Evolutionary conservation across 2,113 vertebrate genomes (phyloP).

Genomic region (Phyllostomus hastatus): DNA sequence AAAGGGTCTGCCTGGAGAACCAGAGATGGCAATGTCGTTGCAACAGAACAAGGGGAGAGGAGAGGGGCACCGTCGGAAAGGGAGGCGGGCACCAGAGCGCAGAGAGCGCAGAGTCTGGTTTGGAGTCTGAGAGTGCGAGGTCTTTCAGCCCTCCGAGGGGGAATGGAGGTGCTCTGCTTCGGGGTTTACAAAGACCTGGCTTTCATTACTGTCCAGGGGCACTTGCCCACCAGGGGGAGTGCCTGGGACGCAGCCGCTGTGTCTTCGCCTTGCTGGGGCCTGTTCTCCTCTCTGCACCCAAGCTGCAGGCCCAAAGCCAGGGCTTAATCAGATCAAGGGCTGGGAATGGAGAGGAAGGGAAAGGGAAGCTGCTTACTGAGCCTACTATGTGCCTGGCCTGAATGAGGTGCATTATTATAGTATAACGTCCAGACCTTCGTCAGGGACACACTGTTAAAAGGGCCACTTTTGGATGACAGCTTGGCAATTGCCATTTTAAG

Average conservation of each 20-base stretch:
- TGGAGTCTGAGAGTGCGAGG: neutral
- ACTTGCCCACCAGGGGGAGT: slow-evolving; percentile 70
- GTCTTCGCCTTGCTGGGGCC: neutral
- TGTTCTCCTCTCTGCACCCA: neutral
- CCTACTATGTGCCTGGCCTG: neutral
- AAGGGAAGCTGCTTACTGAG: neutral
- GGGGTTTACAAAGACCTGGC: neutral
- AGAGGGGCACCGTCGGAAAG: neutral
- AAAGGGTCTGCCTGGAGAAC: neutral
- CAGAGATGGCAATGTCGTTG: neutral
- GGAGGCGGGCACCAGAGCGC: neutral
- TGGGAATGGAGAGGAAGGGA: neutral
- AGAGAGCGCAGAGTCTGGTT: neutral
- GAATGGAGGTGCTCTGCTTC: neutral
- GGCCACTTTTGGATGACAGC: neutral
- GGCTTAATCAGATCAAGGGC: neutral
- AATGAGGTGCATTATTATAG: neutral
- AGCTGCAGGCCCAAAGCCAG: neutral
- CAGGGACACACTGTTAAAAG: neutral
- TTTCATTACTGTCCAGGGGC: neutral
- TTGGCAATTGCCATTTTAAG: neutral
- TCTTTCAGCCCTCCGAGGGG: neutral
- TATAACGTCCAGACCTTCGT: neutral
- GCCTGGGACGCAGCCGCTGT: neutral
- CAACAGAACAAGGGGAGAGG: neutral